Percentiles rank a stretch among this genome's conserved stretches.
Conservation (phyloP, 2,888 invertebrate genomes). For the Cancer borealis region DNA sequence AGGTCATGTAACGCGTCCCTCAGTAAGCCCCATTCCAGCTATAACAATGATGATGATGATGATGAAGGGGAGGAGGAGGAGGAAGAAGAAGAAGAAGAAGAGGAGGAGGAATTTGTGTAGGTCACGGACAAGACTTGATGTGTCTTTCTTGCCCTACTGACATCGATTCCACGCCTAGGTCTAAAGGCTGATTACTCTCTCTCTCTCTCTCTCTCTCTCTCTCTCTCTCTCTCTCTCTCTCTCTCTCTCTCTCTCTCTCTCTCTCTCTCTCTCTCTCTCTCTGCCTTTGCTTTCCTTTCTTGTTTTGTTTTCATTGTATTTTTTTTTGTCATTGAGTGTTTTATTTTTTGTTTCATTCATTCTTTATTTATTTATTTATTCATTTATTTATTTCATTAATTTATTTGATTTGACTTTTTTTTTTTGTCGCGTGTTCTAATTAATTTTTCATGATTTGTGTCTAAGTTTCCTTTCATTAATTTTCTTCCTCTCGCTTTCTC, state of each 20-base stretch:
- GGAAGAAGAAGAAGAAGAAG: too few relatives aligned
- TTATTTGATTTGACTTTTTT: not conserved
- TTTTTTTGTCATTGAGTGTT: not conserved
- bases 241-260: constrained; percentile 45
- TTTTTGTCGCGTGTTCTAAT: not conserved
- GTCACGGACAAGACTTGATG: not conserved
- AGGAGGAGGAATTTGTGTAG: too few relatives aligned
- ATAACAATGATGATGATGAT: too few relatives aligned
- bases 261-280: not conserved
- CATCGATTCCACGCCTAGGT: not conserved
- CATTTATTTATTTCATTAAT: not conserved
- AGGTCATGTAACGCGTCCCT: not conserved
- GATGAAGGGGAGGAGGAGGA: too few relatives aligned
- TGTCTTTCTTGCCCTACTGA: constrained; percentile 1
- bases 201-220: constrained; percentile 20
- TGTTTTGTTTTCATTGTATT: too few relatives aligned
- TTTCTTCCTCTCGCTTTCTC: not conserved
- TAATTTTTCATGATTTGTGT: not conserved
- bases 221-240: constrained; percentile 29
- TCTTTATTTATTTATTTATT: not conserved
- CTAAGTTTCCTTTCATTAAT: not conserved
- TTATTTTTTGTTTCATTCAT: not conserved
- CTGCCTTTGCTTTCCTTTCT: too few relatives aligned
- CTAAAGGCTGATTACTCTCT: not conserved
- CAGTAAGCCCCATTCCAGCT: not conserved